Conservation (phyloP, 2,888 invertebrate genomes). For the Sympetrum striolatum region DNA sequence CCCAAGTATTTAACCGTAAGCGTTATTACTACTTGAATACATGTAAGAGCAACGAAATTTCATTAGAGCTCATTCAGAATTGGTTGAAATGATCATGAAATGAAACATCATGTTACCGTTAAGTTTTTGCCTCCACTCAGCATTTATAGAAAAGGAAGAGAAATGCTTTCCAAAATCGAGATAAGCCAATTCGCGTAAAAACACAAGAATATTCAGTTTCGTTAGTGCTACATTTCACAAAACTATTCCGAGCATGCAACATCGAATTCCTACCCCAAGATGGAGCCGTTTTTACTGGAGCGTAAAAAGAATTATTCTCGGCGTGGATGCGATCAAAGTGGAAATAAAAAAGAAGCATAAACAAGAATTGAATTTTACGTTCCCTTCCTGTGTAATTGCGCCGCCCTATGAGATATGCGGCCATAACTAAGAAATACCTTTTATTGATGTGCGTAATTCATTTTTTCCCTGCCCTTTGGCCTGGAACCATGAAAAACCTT, state of each 20-base stretch:
- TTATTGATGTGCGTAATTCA: constrained; percentile 26
- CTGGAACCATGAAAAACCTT: neutral
- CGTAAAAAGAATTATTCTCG: neutral
- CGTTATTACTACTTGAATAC: too few relatives aligned
- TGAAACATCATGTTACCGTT: too few relatives aligned
- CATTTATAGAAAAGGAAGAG: too few relatives aligned
- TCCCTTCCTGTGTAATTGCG: constrained; percentile 23
- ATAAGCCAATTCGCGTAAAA: too few relatives aligned
- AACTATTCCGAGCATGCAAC: neutral
- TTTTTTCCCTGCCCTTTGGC: constrained; percentile 1
- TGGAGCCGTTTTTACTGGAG: neutral
- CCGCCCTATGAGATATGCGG: constrained; percentile 29
- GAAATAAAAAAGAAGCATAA: neutral
- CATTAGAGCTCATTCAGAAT: too few relatives aligned
- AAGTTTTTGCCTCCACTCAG: too few relatives aligned
- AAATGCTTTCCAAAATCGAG: too few relatives aligned
- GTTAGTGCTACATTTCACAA: neutral
- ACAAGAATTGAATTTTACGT: neutral
- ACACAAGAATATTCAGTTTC: neutral
- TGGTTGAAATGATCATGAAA: too few relatives aligned
- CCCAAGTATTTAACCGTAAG: too few relatives aligned
- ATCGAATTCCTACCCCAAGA: neutral
- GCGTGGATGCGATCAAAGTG: neutral
- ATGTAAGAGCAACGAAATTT: too few relatives aligned
- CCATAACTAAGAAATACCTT: constrained; percentile 22